Evolutionary conservation across 2,113 vertebrate species (phyloP).

Genomic region (Ptilonorhynchus violaceus): DNA sequence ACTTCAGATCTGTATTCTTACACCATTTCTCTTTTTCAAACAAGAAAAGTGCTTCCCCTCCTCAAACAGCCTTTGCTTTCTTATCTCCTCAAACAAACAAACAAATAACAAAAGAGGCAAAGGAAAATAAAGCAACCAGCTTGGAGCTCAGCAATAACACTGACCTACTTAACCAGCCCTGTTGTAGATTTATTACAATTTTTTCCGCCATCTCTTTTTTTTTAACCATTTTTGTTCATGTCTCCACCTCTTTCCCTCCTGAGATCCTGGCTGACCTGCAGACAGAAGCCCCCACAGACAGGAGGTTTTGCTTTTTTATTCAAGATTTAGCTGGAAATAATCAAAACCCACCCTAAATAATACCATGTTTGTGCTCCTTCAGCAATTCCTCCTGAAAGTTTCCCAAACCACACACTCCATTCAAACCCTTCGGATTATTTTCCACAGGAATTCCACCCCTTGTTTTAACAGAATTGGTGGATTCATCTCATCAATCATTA

Average conservation of each 20-base stretch:
- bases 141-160: neutral
- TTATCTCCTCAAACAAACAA: neutral
- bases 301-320: neutral
- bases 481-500: neutral
- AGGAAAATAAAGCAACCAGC: neutral
- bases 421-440: neutral
- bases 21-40: neutral
- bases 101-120: neutral
- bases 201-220: too few relatives aligned
- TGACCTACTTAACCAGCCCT: neutral
- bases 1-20: neutral
- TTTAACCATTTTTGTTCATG: neutral
- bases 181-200: fast-evolving
- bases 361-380: neutral
- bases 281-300: neutral
- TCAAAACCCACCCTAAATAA: neutral
- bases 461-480: neutral
- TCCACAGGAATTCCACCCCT: too few relatives aligned
- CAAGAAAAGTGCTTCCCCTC: neutral
- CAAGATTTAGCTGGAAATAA: neutral
- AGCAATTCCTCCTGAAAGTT: neutral
- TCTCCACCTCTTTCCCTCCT: neutral
- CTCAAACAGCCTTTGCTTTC: neutral
- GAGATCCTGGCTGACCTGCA: neutral
- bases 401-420: neutral